A percentile compares a stretch with the other conserved stretches of the same genome.
Conservation (phyloP, 2,888 invertebrate genomes). For the Drosophila kuntzei region DNA sequence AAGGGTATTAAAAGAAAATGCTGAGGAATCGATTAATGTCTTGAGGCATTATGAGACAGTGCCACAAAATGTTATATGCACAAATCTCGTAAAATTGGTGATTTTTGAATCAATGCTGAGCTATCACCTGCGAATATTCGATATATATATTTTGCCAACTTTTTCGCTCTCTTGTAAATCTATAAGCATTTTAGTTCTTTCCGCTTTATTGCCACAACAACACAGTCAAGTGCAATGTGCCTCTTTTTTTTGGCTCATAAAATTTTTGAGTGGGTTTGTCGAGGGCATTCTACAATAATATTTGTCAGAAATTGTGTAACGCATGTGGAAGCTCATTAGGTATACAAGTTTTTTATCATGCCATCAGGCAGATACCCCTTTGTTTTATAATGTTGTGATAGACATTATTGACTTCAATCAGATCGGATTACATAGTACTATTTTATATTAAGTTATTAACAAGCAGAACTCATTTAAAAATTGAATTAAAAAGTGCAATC, state of each 20-base stretch:
- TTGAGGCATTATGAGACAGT: constrained; percentile 41
- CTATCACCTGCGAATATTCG: constrained; percentile 19
- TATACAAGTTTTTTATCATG: not conserved
- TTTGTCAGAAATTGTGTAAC: constrained; percentile 2
- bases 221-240: constrained; percentile 53
- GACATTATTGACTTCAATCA: not conserved
- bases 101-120: constrained; percentile 35
- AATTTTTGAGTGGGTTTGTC: constrained; percentile 3
- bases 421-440: not conserved
- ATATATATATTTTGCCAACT: constrained; percentile 17
- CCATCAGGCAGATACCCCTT: not conserved
- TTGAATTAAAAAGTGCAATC: too few species aligned
- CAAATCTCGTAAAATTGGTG: constrained; percentile 15
- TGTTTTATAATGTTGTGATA: not conserved
- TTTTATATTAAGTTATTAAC: too few species aligned
- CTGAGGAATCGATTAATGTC: constrained; percentile 17
- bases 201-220: constrained; percentile 36
- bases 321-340: not conserved
- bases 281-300: constrained; percentile 10
- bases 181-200: constrained; percentile 26
- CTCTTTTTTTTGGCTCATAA: constrained; percentile 3
- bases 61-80: constrained; percentile 52
- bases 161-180: constrained; percentile 19
- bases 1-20: constrained; percentile 16
- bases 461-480: too few species aligned